Evolutionary conservation across 1,140 invertebrate genomes (phyloP).

Genomic region (Diorhabda sublineata): DNA sequence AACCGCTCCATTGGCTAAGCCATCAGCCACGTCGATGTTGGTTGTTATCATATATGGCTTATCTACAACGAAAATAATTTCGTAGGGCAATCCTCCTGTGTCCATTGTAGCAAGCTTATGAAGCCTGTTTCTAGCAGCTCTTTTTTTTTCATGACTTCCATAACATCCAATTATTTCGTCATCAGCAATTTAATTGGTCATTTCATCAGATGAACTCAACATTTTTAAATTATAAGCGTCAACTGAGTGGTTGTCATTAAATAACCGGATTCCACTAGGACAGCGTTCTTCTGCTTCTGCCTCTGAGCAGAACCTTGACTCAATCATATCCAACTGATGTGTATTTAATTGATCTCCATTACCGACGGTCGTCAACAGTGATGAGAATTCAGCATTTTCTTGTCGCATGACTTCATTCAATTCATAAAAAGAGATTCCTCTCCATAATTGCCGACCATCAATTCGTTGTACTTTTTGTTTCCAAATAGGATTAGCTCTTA

Average conservation of each 20-base stretch:
- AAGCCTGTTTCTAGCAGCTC: conserved; percentile 33
- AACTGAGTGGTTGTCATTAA: conserved; percentile 24
- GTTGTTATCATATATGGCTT: conserved; percentile 43
- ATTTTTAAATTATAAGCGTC: conserved; percentile 28
- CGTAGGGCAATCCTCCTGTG: conserved; percentile 42
- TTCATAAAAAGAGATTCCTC: conserved; percentile 36
- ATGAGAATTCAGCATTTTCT: conserved; percentile 36
- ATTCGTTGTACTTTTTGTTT: conserved; percentile 30
- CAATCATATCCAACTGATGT: conserved; percentile 26
- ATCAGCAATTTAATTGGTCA: conserved; percentile 32
- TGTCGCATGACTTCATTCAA: conserved; percentile 39
- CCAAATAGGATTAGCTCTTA: conserved; percentile 35
- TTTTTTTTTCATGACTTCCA: not conserved
- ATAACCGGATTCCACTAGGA: conserved; percentile 33
- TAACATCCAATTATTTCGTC: conserved; percentile 25
- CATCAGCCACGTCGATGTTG: conserved; percentile 44
- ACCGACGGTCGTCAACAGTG: conserved; percentile 40
- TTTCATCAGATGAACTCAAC: conserved; percentile 31
- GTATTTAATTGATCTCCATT: conserved; percentile 28
- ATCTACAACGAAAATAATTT: conserved; percentile 37
- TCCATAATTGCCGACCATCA: conserved; percentile 35
- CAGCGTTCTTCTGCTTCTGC: conserved; percentile 20
- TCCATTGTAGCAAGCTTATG: conserved; percentile 42
- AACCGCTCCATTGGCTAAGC: conserved; percentile 43
- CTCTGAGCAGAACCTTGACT: conserved; percentile 29